Evolutionary conservation across 92 coral and sea anemone genomes (phyloP), one percentile per base, ranked within the genome.

Genomic region (Virgularia gustaviana): DNA sequence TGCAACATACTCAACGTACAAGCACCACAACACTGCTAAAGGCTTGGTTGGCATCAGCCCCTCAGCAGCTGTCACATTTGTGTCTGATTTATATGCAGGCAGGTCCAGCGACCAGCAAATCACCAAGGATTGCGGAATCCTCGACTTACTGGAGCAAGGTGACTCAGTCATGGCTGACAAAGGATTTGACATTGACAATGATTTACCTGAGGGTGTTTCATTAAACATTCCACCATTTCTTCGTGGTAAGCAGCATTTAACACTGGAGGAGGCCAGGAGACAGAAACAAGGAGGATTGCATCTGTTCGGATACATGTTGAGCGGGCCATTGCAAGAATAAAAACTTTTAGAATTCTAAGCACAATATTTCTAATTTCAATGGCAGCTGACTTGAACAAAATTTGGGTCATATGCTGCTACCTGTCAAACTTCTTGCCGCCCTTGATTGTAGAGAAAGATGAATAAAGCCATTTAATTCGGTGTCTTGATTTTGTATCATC

Each of bases 101-200:
- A 66, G 83, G 24, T 57, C 84, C 35, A 87, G 88, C 78, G 88
- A 88, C 55, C 80, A 81, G 41, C 84, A 88, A 39, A 84, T 88
- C 5, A 81, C 85, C 7, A 9, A 20, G 36, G 65, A 85, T 65
- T 73, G 78, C n/a, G n/a, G 87, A 16, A 60, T 84, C 49, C 12
- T 81, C 31, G 44, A 71, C 7, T 47, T 78, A 53, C 70, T 82
- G 9, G 83, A 85, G 58, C 60, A 42, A 35, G 79, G 85, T 32
- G 89, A 85, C 53, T 65, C 72, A 23, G 57, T 65, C 9, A 63
- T 63, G 71, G 32, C 71, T 36, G 52, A 37, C 41, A 63, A 42
- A 25, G n/a, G n/a, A n/a, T n/a, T n/a, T n/a, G n/a, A n/a, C n/a
- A n/a, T n/a, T n/a, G n/a, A n/a, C n/a, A n/a, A 13, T 64, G 53